Evolutionary conservation across 2,888 invertebrate species (phyloP).

Genomic region (Amiota mariae): DNA sequence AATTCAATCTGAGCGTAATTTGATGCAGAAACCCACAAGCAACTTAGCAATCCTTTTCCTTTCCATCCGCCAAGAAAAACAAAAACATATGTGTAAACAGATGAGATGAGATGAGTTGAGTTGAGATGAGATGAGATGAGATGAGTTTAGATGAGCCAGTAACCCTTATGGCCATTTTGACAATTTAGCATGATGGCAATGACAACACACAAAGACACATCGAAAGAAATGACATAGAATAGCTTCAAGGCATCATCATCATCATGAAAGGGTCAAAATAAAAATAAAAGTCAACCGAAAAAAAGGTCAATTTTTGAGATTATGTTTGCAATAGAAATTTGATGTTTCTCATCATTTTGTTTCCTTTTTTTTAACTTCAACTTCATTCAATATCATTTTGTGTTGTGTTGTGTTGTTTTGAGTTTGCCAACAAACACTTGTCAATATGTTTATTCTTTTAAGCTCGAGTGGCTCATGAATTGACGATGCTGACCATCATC

Average conservation of each 20-base stretch:
- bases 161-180: neutral
- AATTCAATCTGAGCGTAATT: slow-evolving; percentile 59
- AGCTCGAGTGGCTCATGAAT: neutral
- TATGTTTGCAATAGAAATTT: neutral
- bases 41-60: neutral
- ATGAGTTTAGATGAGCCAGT: no score
- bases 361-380: no score
- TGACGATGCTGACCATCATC: neutral
- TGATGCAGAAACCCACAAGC: slow-evolving; percentile 36
- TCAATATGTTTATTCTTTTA: neutral
- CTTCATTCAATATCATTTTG: neutral
- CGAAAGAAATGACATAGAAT: neutral
- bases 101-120: no score
- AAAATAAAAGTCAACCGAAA: neutral
- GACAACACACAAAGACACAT: neutral
- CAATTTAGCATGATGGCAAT: neutral
- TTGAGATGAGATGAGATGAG: no score
- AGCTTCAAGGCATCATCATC: slow-evolving; percentile 1
- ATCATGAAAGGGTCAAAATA: slow-evolving; percentile 1
- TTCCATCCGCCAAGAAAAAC: neutral
- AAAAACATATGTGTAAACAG: no score
- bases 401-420: neutral
- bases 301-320: slow-evolving; percentile 7
- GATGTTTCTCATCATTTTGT: neutral
- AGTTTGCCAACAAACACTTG: neutral